A percentile compares a stretch with the other conserved stretches of the same genome.
phyloP scores from a whole-genome alignment of 2,888 invertebrate genomes.

The Dimorphilus gyrociliatus region DNA sequence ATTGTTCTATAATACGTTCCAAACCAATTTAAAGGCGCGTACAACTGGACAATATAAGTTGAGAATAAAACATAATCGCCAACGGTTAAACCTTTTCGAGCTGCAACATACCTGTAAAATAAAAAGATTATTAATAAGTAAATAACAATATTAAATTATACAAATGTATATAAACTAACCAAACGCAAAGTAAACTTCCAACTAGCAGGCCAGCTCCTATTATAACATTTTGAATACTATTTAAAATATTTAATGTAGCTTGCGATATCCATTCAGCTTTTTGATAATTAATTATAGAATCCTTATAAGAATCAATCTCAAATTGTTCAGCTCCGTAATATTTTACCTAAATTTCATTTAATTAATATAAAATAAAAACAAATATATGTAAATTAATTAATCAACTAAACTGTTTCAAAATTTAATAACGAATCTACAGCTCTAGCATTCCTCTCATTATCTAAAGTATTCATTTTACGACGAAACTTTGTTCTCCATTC shows the following conservation, averaged over 20 bases:
- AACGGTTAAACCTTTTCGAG: constrained; percentile 53
- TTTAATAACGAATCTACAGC: constrained; percentile 91
- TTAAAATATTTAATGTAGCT: constrained; percentile 70
- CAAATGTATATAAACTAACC: constrained; percentile 50
- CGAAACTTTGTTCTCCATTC: constrained; percentile 96
- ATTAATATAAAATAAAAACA: neutral
- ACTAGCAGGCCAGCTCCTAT: constrained; percentile 67
- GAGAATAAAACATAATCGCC: constrained; percentile 93
- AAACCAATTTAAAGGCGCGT: constrained; percentile 90
- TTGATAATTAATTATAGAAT: constrained; percentile 71
- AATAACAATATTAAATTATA: constrained; percentile 1
- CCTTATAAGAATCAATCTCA: constrained; percentile 67
- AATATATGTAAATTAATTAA: constrained; percentile 1
- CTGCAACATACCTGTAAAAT: constrained; percentile 3
- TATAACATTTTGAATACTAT: constrained; percentile 74
- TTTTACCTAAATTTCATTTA: constrained; percentile 45
- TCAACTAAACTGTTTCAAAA: constrained; percentile 67
- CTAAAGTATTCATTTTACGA: constrained; percentile 77
- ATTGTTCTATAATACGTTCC: constrained; percentile 95
- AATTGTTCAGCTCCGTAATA: constrained; percentile 87
- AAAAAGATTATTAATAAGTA: neutral
- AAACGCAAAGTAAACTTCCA: constrained; percentile 73
- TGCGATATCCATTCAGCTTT: constrained; percentile 73
- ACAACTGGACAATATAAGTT: constrained; percentile 76
- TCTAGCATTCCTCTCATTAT: constrained; percentile 74